phyloP scores from a whole-genome alignment of 2,113 vertebrate genomes.

The Sebastes schlegelii region DNA sequence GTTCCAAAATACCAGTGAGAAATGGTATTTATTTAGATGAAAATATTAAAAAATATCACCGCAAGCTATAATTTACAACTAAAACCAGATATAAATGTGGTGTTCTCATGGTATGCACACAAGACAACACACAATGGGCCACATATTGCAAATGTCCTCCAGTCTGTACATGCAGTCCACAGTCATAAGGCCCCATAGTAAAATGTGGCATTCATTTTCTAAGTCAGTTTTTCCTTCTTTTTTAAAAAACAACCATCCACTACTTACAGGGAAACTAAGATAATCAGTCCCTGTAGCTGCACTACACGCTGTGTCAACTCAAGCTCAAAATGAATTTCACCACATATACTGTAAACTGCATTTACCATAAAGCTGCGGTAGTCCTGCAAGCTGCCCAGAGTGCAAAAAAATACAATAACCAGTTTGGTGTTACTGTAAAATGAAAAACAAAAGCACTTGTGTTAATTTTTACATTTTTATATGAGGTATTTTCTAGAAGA shows the following conservation, averaged over 20 bases:
- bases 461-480: too few relatives aligned
- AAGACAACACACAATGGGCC: too few relatives aligned
- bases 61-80: too few relatives aligned
- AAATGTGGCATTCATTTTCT: background rate
- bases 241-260: background rate
- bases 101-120: too few relatives aligned
- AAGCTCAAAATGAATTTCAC: background rate
- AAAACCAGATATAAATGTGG: too few relatives aligned
- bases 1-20: too few relatives aligned
- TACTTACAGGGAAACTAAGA: background rate
- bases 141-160: too few relatives aligned
- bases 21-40: too few relatives aligned
- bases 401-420: background rate
- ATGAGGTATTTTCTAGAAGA: too few relatives aligned
- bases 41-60: too few relatives aligned
- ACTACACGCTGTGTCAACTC: background rate
- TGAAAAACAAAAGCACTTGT: background rate
- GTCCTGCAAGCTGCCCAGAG: too few relatives aligned
- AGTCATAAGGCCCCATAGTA: background rate
- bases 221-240: background rate
- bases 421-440: background rate
- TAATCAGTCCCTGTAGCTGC: background rate
- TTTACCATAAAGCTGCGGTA: conserved; percentile 8
- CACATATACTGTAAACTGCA: background rate
- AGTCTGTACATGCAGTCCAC: too few relatives aligned